phyloP scores from a whole-genome alignment of 1,140 invertebrate genomes.

The Ptiloglossa arizonensis region DNA sequence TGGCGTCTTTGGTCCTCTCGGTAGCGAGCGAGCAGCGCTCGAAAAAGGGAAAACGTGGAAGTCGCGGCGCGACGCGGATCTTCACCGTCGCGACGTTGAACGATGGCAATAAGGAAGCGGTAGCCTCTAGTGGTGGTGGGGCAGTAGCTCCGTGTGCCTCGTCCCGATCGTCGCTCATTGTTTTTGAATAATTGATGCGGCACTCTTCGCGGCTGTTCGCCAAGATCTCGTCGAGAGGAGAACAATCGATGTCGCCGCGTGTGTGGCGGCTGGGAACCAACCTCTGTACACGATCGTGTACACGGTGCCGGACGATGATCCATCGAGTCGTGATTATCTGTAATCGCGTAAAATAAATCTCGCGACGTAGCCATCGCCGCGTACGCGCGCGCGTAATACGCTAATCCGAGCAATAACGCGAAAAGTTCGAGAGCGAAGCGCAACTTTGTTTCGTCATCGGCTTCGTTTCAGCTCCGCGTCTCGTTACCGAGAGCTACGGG shows the following conservation, averaged over 20 bases:
- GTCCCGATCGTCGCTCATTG: constrained; percentile 60
- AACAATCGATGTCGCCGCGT: constrained; percentile 48
- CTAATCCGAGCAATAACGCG: constrained; percentile 56
- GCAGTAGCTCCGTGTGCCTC: neutral
- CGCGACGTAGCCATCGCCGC: constrained; percentile 22
- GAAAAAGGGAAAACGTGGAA: too few species aligned
- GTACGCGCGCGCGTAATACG: constrained; percentile 58
- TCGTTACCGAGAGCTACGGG: too few species aligned
- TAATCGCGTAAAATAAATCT: constrained; percentile 57
- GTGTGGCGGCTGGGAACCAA: constrained; percentile 24
- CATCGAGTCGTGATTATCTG: constrained; percentile 55
- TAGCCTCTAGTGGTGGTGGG: neutral
- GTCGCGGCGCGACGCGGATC: too few species aligned
- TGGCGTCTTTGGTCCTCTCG: too few species aligned
- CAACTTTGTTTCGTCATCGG: too few species aligned
- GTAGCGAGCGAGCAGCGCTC: too few species aligned
- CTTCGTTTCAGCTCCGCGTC: too few species aligned
- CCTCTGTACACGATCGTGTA: neutral
- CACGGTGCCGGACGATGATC: constrained; percentile 6
- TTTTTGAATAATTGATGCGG: constrained; percentile 74
- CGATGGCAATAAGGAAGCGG: constrained; percentile 52
- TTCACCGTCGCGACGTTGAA: constrained; percentile 29
- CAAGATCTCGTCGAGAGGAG: constrained; percentile 16
- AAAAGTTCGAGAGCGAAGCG: constrained; percentile 60
- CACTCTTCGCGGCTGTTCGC: constrained; percentile 18